These are phyloP conservation scores for Orientallactaga sibirica DNA, from an alignment of 2,797 vertebrate genomes.

Conservation along the genomic window DNA sequence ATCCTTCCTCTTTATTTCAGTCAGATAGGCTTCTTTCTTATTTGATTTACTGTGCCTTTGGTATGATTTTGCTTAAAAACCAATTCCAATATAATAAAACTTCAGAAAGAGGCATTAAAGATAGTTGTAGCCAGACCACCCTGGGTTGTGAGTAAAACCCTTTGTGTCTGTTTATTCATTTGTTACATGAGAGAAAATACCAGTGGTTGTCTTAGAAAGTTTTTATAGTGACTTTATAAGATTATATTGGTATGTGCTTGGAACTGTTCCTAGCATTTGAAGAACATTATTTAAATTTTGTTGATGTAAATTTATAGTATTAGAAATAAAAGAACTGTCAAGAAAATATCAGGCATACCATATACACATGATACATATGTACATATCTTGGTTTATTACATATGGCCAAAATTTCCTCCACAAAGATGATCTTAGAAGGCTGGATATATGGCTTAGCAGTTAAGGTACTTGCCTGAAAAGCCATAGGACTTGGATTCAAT, in stretches of 20 bases:
- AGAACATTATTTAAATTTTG: background rate
- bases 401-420: too few species aligned
- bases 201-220: background rate
- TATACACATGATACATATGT: too few species aligned
- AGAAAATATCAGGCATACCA: background rate
- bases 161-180: background rate
- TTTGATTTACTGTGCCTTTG: background rate
- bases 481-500: too few species aligned
- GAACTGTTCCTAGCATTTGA: background rate
- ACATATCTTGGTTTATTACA: too few species aligned
- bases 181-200: background rate
- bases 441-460: too few species aligned
- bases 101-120: background rate
- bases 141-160: background rate
- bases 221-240: background rate
- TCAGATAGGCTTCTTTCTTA: background rate
- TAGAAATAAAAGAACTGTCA: background rate
- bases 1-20: background rate
- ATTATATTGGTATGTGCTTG: background rate
- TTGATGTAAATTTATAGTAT: background rate
- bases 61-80: slow-evolving; percentile 31
- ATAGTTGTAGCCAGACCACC: background rate
- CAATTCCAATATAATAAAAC: background rate
- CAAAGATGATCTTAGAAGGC: background rate
- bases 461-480: too few species aligned